Evolutionary conservation across 2,113 vertebrate genomes (phyloP).

Genomic region (Camelus dromedarius): DNA sequence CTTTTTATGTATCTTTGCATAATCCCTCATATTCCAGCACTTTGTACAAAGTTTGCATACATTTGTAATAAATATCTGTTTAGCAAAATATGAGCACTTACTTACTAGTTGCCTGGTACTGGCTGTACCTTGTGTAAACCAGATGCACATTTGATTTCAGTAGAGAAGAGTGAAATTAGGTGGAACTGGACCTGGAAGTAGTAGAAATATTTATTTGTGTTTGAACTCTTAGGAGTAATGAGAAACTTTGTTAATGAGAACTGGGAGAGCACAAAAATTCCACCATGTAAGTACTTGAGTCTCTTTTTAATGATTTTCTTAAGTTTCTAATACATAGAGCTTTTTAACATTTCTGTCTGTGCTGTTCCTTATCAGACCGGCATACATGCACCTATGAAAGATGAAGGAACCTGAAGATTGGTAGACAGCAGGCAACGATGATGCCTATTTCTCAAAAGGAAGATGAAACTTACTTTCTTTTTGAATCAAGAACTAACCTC

Average conservation of each 20-base stretch:
- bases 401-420: neutral
- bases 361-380: neutral
- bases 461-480: neutral
- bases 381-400: neutral
- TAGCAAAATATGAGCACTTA: neutral
- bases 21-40: neutral
- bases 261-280: neutral
- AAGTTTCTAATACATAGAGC: neutral
- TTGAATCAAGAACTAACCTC: neutral
- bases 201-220: slow-evolving; percentile 19
- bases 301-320: neutral
- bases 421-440: neutral
- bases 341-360: slow-evolving; percentile 15
- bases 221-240: neutral
- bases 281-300: neutral
- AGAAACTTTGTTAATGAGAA: neutral
- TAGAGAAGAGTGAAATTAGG: neutral
- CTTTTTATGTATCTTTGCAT: neutral
- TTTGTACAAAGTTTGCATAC: neutral
- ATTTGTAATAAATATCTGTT: slow-evolving; percentile 15
- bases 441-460: neutral
- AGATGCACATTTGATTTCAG: neutral
- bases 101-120: neutral
- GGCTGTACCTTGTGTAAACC: neutral
- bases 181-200: neutral